Base-by-base conservation (phyloP, 2,797 vertebrate species). In the Urocyon cinereoargenteus region DNA sequence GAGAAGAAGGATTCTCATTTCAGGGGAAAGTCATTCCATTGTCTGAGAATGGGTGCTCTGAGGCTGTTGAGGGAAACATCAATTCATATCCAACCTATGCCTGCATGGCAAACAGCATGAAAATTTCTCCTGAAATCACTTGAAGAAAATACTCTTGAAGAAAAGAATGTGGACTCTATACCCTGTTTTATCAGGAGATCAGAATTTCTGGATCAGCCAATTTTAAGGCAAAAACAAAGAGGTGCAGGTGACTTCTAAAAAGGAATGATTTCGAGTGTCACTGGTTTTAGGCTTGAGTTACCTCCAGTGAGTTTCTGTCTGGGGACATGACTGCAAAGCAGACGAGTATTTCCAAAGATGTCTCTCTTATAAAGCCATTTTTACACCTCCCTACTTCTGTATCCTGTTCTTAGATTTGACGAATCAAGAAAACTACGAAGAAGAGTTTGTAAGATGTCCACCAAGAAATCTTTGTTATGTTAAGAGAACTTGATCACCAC, bases 141-240 rank as follows among this genome's bases (percentile, higher is more conserved):
- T 26, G 77, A 61, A 85, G 72, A 87, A 91, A 53, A 8, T 51
- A 81, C 36, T 85, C 45, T 40, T 9, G 5, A 51, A 61, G 51
- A 68, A 34, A 94, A 62, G 22, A 11, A 11, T 57, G 4, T 53
- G 86, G 18, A 90, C 51, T 53, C 0, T 64, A 24, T 36, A 51
- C n/a, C 4, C 22, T 81, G 10, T 86, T 66, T 40, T 86, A 62
- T 91, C 26, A 73, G 72, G 62, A 89, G 26, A 28, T 10, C 24
- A 5, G 66, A n/a, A 86, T 92, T 96, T 95, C 45, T 93, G 75
- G 28, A 28, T 40, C 36, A 36, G 16, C 3, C 45, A 24, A 9
- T 77, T 68, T 28, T 34, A 96, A 96, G 49, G 26, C 11, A 90
- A 34, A 90, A 40, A 59, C 9, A 15, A 36, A 6, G 21, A 31